Evolutionary conservation across 2,888 invertebrate species (phyloP).

Genomic region (Autographa gamma): DNA sequence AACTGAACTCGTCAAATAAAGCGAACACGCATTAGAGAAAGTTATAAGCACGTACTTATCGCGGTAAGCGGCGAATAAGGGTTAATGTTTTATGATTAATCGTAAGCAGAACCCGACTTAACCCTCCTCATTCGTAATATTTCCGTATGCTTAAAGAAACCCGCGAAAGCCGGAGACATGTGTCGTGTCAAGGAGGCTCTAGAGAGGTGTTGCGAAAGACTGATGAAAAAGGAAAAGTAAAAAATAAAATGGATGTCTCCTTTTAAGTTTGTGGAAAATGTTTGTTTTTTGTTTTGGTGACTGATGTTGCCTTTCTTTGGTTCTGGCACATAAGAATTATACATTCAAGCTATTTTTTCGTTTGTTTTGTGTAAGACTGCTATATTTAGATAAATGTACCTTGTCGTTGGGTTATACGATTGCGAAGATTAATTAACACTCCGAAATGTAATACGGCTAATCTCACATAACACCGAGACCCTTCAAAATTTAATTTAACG

Average conservation of each 20-base stretch:
- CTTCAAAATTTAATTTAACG: background rate
- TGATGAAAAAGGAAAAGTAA: slow-evolving; percentile 40
- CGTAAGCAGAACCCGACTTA: slow-evolving; percentile 55
- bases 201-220: slow-evolving; percentile 44
- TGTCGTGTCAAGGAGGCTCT: slow-evolving; percentile 45
- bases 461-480: background rate
- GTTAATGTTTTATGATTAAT: slow-evolving; percentile 69
- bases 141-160: slow-evolving; percentile 58
- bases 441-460: background rate
- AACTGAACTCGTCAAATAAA: slow-evolving; percentile 34
- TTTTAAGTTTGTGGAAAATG: slow-evolving; percentile 16
- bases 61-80: slow-evolving; percentile 56
- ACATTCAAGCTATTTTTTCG: background rate
- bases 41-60: slow-evolving; percentile 53
- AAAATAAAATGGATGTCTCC: slow-evolving; percentile 19
- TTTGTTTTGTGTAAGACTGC: background rate
- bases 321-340: background rate
- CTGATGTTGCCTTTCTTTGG: background rate
- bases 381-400: too few relatives aligned
- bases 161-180: slow-evolving; percentile 50
- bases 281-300: slow-evolving; percentile 7
- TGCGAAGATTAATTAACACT: too few relatives aligned
- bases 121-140: slow-evolving; percentile 61
- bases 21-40: slow-evolving; percentile 26
- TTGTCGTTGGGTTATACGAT: too few relatives aligned